Percentiles rank a stretch among this genome's conserved stretches.
phyloP scores from a whole-genome alignment of 35 echinoderm and acorn worm species.

The Heliocidaris erythrogramma region DNA sequence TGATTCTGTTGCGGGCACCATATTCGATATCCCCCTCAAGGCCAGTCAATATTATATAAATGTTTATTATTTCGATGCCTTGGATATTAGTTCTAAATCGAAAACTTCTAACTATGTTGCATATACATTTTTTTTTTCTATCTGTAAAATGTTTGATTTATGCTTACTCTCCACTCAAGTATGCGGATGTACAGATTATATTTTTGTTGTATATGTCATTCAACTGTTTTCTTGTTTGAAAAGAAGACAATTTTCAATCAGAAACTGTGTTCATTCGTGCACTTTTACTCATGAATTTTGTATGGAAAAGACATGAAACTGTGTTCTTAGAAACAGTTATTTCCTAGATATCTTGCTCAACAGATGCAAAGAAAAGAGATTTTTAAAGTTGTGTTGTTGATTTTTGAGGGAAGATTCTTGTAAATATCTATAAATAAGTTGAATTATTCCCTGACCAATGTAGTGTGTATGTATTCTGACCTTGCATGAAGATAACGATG shows the following conservation, averaged over 20 bases:
- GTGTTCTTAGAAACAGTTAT: neutral
- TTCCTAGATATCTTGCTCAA: neutral
- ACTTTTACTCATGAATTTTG: neutral
- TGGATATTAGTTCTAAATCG: neutral
- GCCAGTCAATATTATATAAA: too few relatives aligned
- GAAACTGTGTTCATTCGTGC: neutral
- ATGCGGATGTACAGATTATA: slow-evolving; percentile 22
- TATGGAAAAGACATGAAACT: neutral
- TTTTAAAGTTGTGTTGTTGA: slow-evolving; percentile 4
- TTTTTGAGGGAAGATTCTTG: slow-evolving; percentile 29
- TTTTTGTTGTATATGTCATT: slow-evolving; percentile 44
- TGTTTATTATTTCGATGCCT: neutral
- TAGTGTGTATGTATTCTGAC: slow-evolving; percentile 25
- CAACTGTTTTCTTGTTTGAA: slow-evolving; percentile 40
- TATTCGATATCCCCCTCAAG: too few relatives aligned
- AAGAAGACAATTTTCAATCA: neutral
- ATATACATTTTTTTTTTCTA: neutral
- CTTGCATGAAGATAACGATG: neutral
- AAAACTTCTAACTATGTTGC: neutral
- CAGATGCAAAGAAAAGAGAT: neutral
- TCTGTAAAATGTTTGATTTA: slow-evolving; percentile 25
- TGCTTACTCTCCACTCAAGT: neutral
- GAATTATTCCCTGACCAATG: slow-evolving; percentile 32
- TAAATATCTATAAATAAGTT: slow-evolving; percentile 41
- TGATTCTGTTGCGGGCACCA: too few relatives aligned